Evolutionary conservation across 1,140 invertebrate species (phyloP).

Genomic region (Drosophila serrata): DNA sequence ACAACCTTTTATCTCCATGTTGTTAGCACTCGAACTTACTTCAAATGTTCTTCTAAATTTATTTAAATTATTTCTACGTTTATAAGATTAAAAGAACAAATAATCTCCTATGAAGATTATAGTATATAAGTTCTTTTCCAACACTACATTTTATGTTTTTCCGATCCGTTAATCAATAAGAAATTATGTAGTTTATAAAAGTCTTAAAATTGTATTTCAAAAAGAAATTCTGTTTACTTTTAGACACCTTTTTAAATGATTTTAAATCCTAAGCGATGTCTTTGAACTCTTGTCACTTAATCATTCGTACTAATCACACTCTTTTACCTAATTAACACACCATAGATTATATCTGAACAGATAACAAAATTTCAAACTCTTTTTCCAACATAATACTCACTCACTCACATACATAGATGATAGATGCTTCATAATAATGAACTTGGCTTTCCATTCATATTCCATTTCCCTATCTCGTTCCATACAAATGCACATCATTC

Average conservation of each 20-base stretch:
- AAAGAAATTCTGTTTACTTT: not conserved
- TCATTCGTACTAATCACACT: not conserved
- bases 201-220: not conserved
- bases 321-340: conserved; percentile 25
- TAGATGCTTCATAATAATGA: conserved; percentile 9
- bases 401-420: not conserved
- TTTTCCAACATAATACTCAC: not conserved
- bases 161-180: too few relatives aligned
- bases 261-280: not conserved
- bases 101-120: too few relatives aligned
- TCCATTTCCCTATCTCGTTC: conserved; percentile 8
- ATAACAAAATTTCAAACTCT: not conserved
- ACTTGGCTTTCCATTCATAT: conserved; percentile 8
- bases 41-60: too few relatives aligned
- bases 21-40: too few relatives aligned
- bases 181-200: too few relatives aligned
- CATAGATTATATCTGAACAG: not conserved
- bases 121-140: too few relatives aligned
- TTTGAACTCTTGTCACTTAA: not conserved
- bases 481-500: conserved; percentile 60
- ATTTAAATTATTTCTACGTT: too few relatives aligned
- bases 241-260: not conserved
- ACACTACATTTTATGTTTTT: too few relatives aligned
- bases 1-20: too few relatives aligned
- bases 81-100: too few relatives aligned